Base-by-base conservation (phyloP, 1,140 invertebrate genomes). In the Copidosoma floridanum region DNA sequence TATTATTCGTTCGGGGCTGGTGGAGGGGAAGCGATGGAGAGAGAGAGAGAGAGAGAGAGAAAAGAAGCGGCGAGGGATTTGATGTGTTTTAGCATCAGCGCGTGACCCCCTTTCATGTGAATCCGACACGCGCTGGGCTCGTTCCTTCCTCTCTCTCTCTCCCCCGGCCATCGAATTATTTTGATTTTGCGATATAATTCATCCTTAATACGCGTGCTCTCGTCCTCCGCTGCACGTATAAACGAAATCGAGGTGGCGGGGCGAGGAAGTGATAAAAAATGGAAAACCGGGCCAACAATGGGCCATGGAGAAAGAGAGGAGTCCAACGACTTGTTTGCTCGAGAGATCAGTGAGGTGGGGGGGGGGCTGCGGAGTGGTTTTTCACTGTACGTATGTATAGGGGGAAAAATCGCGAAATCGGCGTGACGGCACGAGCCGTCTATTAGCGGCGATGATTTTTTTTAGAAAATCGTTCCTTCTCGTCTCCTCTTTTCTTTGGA, bases 131-230 rank as follows among this genome's bases (percentile, higher is more conserved):
- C 63, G 51, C 16, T 3, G 18, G n/a, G 7, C 26, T 43, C 38
- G n/a, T 53, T 14, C 24, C 21, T 41, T 26, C 26, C 7, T n/a
- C 40, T 23, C 40, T 1, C 64, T 64, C 68, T 67, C 64, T 71
- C 66, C 70, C 75, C 72, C 59, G 68, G 68, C 70, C 68, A 72
- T 78, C 74, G 77, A 79, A 77, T 78, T 78, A 79, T 79, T 78
- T 76, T 77, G 74, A 78, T 78, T 79, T 74, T 71, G 60, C 67
- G 77, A 78, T 77, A 54, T 54, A 78, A 78, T 78, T 79, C 75
- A 71, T 65, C 74, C 71, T 69, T 77, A 74, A 77, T 75, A 71
- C 68, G 65, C 32, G 21, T 24, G 16, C 35, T 38, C 10, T 26
- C 16, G 29, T 6, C 29, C 54, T 55, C n/a, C n/a, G n/a, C n/a